These are phyloP conservation scores for Trochalopteron elliotii DNA, from an alignment of 2,113 vertebrate genomes.

Conservation along the genomic window DNA sequence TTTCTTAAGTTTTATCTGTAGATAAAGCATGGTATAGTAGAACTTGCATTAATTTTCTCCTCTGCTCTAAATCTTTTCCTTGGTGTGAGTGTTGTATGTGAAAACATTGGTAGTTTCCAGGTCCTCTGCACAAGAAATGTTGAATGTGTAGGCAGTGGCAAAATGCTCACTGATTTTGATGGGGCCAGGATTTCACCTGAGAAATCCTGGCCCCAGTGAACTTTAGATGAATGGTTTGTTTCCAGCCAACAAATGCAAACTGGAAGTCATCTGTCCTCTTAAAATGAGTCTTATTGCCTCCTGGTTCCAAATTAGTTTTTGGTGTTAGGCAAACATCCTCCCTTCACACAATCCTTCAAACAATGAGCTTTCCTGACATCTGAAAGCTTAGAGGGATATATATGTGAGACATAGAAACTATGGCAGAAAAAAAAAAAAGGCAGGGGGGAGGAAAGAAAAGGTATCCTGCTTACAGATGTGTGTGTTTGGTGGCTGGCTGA, in stretches of 20 bases:
- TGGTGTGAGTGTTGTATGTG: not conserved
- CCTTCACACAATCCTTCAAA: not conserved
- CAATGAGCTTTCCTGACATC: not conserved
- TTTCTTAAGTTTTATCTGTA: not conserved
- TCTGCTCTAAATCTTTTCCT: not conserved
- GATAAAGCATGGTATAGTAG: not conserved
- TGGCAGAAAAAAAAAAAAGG: not conserved
- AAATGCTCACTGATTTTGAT: not conserved
- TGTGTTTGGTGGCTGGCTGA: not conserved
- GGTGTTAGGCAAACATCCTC: not conserved
- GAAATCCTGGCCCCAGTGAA: not conserved
- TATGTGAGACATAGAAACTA: not conserved
- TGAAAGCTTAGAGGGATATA: not conserved
- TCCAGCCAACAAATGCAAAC: constrained; percentile 7
- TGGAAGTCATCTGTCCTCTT: constrained; percentile 7
- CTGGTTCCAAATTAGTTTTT: not conserved
- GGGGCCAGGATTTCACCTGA: not conserved
- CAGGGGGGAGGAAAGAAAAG: not conserved
- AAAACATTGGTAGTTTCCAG: not conserved
- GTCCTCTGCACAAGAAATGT: not conserved
- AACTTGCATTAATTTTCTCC: not conserved
- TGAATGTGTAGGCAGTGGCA: not conserved
- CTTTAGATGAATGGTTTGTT: not conserved
- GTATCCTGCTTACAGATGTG: not conserved
- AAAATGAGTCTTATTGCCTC: not conserved